Percentiles rank a stretch among this genome's conserved stretches.
phyloP scores from a whole-genome alignment of 2,113 vertebrate species.

The Lophochroa leadbeateri region DNA sequence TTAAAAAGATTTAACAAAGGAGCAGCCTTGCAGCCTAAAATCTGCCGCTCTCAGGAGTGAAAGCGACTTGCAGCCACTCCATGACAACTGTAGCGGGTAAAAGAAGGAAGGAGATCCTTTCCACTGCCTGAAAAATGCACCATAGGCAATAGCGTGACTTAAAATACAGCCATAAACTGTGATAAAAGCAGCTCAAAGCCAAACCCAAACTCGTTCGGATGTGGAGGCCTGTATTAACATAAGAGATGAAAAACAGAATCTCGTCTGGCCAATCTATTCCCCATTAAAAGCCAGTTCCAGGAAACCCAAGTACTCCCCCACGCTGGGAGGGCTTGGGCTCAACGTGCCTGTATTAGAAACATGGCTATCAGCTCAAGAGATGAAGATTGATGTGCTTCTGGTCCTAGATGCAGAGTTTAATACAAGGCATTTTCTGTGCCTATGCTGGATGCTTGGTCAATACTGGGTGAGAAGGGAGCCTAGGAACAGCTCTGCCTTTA shows the following conservation, averaged over 20 bases:
- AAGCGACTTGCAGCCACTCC: neutral
- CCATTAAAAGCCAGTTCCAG: constrained; percentile 52
- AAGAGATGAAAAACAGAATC: constrained; percentile 62
- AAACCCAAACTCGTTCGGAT: neutral
- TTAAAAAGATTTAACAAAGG: neutral
- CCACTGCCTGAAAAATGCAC: neutral
- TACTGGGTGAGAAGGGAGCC: neutral
- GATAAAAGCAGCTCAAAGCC: constrained; percentile 4
- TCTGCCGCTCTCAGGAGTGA: neutral
- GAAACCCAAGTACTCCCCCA: constrained; percentile 28
- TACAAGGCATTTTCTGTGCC: neutral
- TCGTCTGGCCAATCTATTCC: constrained; percentile 30
- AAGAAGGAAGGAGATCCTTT: neutral
- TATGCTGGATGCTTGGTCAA: neutral
- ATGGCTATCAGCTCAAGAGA: neutral
- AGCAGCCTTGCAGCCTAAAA: neutral
- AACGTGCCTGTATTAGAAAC: constrained; percentile 32
- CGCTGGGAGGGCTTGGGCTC: constrained; percentile 31
- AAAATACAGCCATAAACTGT: neutral
- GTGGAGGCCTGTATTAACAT: neutral
- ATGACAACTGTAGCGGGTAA: neutral
- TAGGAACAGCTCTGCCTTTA: neutral
- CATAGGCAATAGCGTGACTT: neutral
- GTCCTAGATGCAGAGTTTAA: constrained; percentile 28
- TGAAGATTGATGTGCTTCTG: constrained; percentile 47